These are phyloP conservation scores for Phaonia tiefii DNA, from an alignment of 2,888 invertebrate species.

Conservation along the genomic window DNA sequence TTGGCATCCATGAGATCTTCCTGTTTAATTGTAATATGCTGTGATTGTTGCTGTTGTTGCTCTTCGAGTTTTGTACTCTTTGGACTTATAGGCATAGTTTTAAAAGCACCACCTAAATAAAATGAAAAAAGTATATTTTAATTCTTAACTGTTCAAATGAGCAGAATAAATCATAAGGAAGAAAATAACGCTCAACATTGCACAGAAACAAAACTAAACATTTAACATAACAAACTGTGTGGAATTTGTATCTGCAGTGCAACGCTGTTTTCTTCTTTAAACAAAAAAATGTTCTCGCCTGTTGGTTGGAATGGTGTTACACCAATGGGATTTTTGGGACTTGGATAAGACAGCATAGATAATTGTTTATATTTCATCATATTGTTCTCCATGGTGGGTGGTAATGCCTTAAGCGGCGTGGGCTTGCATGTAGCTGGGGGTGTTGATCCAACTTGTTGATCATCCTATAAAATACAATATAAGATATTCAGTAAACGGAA, in stretches of 20 bases:
- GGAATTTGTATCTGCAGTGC: background rate
- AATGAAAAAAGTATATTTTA: background rate
- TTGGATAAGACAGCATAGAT: slow-evolving; percentile 83
- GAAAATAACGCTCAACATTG: slow-evolving; percentile 14
- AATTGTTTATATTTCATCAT: slow-evolving; percentile 79
- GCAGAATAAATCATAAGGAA: background rate
- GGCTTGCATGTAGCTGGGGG: slow-evolving; percentile 85
- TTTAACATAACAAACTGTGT: too few species aligned
- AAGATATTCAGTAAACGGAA: too few species aligned
- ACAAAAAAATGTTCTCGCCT: slow-evolving; percentile 73
- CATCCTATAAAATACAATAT: slow-evolving; percentile 44
- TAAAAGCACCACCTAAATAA: slow-evolving; percentile 90
- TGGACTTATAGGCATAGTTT: slow-evolving; percentile 87
- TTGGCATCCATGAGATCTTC: slow-evolving; percentile 74
- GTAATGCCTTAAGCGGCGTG: slow-evolving; percentile 91
- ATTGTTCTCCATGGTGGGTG: slow-evolving; percentile 82
- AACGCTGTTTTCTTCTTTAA: slow-evolving; percentile 33
- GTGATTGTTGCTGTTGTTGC: slow-evolving; percentile 63
- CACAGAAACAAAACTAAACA: too few species aligned
- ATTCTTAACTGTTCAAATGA: background rate
- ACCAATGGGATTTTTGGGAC: slow-evolving; percentile 90
- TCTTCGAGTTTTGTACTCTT: slow-evolving; percentile 80
- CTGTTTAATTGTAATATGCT: slow-evolving; percentile 67
- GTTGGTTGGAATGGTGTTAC: slow-evolving; percentile 95
- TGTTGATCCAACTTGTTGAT: slow-evolving; percentile 47